These are phyloP conservation scores for Drosophila sucinea DNA, from an alignment of 1,140 invertebrate species.

Conservation along the genomic window DNA sequence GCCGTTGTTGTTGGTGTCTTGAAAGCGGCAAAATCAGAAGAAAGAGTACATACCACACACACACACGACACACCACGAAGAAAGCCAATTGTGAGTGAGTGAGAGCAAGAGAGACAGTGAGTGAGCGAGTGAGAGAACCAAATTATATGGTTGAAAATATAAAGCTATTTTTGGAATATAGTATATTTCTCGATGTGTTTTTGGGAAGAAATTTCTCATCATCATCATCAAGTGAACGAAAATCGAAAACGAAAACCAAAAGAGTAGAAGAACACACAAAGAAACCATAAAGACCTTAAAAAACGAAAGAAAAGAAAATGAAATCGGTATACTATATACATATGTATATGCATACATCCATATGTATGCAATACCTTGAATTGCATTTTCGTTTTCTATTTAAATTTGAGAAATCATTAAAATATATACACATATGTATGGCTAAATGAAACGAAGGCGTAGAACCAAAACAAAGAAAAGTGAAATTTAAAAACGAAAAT, in stretches of 20 bases:
- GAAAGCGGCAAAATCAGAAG: conserved; percentile 56
- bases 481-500: conserved; percentile 16
- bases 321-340: conserved; percentile 3
- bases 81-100: conserved; percentile 19
- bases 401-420: conserved; percentile 29
- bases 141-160: conserved; percentile 79
- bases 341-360: background rate
- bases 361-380: conserved; percentile 25
- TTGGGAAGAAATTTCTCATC: conserved; percentile 61
- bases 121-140: conserved; percentile 66
- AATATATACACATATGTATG: background rate
- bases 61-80: conserved; percentile 6
- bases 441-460: conserved; percentile 21
- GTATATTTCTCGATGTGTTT: conserved; percentile 51
- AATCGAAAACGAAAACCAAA: conserved; percentile 14
- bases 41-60: conserved; percentile 40
- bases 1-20: background rate
- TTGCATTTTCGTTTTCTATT: conserved; percentile 40
- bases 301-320: conserved; percentile 15
- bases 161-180: conserved; percentile 76
- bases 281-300: conserved; percentile 40
- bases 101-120: conserved; percentile 26
- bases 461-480: conserved; percentile 12
- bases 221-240: conserved; percentile 33
- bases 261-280: conserved; percentile 30